Evolutionary conservation across 2,797 vertebrate species (phyloP).

Genomic region (Platyrinchus mystaceus): DNA sequence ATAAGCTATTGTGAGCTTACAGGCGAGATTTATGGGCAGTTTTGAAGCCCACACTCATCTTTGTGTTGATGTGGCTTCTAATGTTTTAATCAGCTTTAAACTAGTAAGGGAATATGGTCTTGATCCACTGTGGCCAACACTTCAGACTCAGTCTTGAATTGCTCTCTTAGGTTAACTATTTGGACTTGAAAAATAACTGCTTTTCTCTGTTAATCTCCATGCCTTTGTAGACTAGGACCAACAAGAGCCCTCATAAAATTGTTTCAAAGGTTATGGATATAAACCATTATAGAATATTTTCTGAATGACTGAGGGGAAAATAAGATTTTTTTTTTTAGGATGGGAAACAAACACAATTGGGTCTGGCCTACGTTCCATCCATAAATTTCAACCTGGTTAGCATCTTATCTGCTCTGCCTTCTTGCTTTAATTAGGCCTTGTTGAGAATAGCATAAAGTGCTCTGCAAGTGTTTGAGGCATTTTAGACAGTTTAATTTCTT

Average conservation of each 20-base stretch:
- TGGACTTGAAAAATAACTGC: background rate
- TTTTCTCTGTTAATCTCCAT: background rate
- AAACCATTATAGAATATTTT: background rate
- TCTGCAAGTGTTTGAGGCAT: background rate
- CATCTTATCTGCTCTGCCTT: background rate
- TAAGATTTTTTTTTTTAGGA: background rate
- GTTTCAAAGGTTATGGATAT: background rate
- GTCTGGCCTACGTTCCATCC: background rate
- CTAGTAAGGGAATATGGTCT: background rate
- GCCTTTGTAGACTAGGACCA: background rate
- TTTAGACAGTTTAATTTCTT: constrained; percentile 20
- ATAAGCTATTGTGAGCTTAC: background rate
- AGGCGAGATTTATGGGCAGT: background rate
- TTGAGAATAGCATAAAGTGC: background rate
- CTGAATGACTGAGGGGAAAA: background rate
- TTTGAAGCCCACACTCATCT: background rate
- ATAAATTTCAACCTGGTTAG: background rate
- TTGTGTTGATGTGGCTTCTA: background rate
- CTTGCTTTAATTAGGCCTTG: background rate
- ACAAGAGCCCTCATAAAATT: background rate
- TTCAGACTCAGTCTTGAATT: background rate
- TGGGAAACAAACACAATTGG: background rate
- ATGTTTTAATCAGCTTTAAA: background rate
- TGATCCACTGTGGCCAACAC: background rate
- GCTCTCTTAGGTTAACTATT: background rate